phyloP scores from a whole-genome alignment of 2,888 invertebrate genomes.

The Scrobipalpa costella region DNA sequence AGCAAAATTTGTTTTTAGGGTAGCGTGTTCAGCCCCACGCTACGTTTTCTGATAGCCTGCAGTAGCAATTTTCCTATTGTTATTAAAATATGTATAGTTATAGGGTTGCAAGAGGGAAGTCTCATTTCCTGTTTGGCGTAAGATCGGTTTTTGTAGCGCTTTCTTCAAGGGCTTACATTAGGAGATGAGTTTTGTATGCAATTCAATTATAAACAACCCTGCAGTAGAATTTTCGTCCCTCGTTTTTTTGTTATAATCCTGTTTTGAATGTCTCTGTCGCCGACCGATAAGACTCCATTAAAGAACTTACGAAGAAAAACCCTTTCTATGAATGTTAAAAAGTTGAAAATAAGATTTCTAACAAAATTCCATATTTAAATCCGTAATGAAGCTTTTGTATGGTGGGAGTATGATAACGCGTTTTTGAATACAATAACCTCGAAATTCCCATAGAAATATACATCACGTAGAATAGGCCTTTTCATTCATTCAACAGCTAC shows the following conservation, averaged over 20 bases:
- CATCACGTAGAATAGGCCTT: slow-evolving; percentile 30
- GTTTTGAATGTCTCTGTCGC: not conserved
- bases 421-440: slow-evolving; percentile 36
- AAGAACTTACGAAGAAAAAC: slow-evolving; percentile 35
- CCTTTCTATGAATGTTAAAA: slow-evolving; percentile 39
- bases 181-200: not conserved
- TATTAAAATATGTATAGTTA: slow-evolving; percentile 53
- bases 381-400: slow-evolving; percentile 30
- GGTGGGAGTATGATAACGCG: slow-evolving; percentile 26
- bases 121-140: slow-evolving; percentile 58
- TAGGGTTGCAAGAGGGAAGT: slow-evolving; percentile 52
- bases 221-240: not conserved
- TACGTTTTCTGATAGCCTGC: slow-evolving; percentile 58
- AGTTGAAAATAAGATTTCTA: slow-evolving; percentile 16
- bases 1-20: slow-evolving; percentile 36
- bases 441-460: slow-evolving; percentile 37
- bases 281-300: slow-evolving; percentile 39
- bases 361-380: no score
- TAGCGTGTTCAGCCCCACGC: slow-evolving; percentile 63
- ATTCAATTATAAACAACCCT: slow-evolving; percentile 28
- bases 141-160: slow-evolving; percentile 45
- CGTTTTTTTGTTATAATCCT: not conserved
- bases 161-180: slow-evolving; percentile 18
- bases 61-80: slow-evolving; percentile 71
- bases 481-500: slow-evolving; percentile 18